Conservation (phyloP, 2,113 vertebrate species). For the Tyto alba region DNA sequence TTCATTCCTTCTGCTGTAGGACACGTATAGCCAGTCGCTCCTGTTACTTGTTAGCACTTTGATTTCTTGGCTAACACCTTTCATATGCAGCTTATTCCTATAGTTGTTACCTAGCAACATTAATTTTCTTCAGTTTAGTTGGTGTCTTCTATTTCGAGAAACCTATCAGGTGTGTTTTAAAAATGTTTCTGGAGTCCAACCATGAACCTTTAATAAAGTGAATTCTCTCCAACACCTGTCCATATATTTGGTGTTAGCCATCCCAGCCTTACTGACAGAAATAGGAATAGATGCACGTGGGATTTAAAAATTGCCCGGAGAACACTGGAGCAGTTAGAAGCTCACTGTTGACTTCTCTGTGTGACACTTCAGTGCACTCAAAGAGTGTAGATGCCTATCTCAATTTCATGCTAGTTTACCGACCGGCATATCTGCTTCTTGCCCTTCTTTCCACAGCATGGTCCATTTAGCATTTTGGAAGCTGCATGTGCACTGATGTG, state of each 20-base stretch:
- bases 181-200: not conserved
- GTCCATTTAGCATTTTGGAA: not conserved
- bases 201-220: not conserved
- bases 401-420: not conserved
- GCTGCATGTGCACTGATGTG: not conserved
- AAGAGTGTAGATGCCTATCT: not conserved
- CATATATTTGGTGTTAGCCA: not conserved
- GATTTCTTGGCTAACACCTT: not conserved
- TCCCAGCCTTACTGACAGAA: not conserved
- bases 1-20: not conserved
- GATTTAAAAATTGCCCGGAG: not conserved
- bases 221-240: not conserved
- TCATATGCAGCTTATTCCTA: not conserved
- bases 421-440: not conserved
- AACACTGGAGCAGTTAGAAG: not conserved
- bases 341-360: not conserved
- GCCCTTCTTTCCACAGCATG: not conserved
- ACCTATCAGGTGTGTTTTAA: not conserved
- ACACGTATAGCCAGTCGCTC: not conserved
- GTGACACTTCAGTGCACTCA: not conserved
- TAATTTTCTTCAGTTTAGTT: slow-evolving; percentile 5
- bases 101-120: slow-evolving; percentile 43
- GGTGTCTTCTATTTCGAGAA: slow-evolving; percentile 4
- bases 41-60: not conserved
- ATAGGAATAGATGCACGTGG: not conserved